Percentiles rank a stretch among this genome's conserved stretches.
Conservation (phyloP, 1,140 invertebrate species). For the Chlorops oryzae region DNA sequence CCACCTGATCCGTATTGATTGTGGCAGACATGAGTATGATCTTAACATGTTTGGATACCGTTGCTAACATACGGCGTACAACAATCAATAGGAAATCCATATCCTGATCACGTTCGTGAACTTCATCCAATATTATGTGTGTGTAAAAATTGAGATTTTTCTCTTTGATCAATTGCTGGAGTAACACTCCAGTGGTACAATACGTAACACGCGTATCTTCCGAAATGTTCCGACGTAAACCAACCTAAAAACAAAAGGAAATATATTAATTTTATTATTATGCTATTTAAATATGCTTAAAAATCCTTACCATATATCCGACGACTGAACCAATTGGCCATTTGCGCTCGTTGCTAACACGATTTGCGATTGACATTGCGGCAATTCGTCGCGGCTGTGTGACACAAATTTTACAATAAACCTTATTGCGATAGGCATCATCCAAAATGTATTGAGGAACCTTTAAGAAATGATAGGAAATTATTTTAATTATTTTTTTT, state of each 20-base stretch:
- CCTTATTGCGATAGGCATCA: conserved; percentile 55
- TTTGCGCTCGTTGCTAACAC: conserved; percentile 74
- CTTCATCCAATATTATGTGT: conserved; percentile 90
- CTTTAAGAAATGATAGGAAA: conserved; percentile 16
- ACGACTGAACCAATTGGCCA: conserved; percentile 75
- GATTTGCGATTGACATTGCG: conserved; percentile 78
- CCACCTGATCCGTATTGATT: conserved; percentile 56
- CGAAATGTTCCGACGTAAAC: conserved; percentile 24
- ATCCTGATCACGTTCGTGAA: conserved; percentile 92
- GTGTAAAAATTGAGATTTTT: conserved; percentile 66
- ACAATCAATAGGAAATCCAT: conserved; percentile 86
- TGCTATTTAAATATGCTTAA: background rate
- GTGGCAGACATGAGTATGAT: conserved; percentile 87
- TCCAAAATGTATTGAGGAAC: conserved; percentile 89
- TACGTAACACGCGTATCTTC: conserved; percentile 76
- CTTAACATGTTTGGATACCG: conserved; percentile 65
- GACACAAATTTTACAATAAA: conserved; percentile 70
- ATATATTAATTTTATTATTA: no score
- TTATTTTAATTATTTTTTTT: background rate
- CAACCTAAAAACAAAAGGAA: no score
- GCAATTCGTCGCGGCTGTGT: conserved; percentile 88
- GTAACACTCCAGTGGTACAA: conserved; percentile 75
- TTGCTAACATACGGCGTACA: conserved; percentile 71
- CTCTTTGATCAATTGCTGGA: conserved; percentile 65
- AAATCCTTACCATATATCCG: conserved; percentile 65